phyloP scores from a whole-genome alignment of 2,797 vertebrate species.

The Cynodonichthys magdalenae region DNA sequence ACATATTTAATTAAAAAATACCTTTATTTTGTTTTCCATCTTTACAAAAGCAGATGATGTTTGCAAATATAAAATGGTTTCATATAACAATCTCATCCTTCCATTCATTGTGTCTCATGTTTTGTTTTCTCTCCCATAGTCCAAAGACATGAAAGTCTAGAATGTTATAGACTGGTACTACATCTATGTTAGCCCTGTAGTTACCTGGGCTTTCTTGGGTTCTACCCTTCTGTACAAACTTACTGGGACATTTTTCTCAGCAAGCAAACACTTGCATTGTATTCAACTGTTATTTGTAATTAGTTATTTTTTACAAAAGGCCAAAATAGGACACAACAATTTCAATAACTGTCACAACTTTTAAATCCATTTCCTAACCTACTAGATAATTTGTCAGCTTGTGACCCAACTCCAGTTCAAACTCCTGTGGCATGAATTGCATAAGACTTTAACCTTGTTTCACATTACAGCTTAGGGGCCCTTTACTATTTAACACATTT shows the following conservation, averaged over 20 bases:
- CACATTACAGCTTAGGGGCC: slow-evolving; percentile 4
- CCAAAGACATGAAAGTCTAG: slow-evolving; percentile 33
- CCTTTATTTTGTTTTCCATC: slow-evolving; percentile 4
- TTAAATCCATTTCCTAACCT: slow-evolving; percentile 5
- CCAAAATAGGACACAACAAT: slow-evolving; percentile 11
- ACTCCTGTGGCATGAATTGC: no score
- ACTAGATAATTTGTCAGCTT: slow-evolving; percentile 4
- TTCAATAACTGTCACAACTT: slow-evolving; percentile 17
- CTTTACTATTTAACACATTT: slow-evolving; percentile 13
- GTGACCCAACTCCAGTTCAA: slow-evolving; percentile 1
- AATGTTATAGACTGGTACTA: slow-evolving; percentile 39
- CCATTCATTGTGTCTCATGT: slow-evolving; percentile 6
- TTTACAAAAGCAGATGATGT: background rate
- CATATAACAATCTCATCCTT: background rate
- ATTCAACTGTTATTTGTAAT: no score
- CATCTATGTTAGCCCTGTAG: slow-evolving; percentile 31
- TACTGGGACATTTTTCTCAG: slow-evolving; percentile 1
- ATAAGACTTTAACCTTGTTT: background rate
- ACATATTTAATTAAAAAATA: background rate
- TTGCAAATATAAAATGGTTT: background rate
- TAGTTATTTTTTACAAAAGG: no score
- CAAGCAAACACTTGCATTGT: background rate
- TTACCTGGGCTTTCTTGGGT: slow-evolving; percentile 25
- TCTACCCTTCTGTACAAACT: slow-evolving; percentile 29
- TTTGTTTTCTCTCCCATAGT: slow-evolving; percentile 11